Conservation (phyloP, 2,113 vertebrate species). For the Panthera tigris region DNA sequence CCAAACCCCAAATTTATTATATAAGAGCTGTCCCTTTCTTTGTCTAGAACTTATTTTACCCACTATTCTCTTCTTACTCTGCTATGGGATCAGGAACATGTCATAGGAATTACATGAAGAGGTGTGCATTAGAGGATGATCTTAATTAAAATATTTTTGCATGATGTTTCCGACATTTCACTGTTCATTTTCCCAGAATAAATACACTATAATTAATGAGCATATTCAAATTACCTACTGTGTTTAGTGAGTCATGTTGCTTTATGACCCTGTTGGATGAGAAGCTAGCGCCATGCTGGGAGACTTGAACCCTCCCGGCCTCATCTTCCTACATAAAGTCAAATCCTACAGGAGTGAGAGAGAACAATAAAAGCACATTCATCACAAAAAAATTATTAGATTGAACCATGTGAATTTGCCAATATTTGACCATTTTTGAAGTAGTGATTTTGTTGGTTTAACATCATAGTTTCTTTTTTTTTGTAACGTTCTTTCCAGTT, state of each 20-base stretch:
- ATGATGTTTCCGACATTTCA: background rate
- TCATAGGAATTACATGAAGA: slow-evolving; percentile 21
- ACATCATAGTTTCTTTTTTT: background rate
- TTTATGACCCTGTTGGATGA: background rate
- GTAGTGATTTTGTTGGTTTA: background rate
- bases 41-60: background rate
- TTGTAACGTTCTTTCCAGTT: background rate
- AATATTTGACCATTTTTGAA: background rate
- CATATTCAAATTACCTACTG: background rate
- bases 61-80: background rate
- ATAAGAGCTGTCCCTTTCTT: background rate
- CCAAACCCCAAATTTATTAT: background rate
- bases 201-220: background rate
- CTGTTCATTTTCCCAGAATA: background rate
- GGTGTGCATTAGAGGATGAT: background rate
- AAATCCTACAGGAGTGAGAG: background rate
- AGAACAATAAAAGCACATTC: background rate
- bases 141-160: background rate
- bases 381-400: background rate
- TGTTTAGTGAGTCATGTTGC: background rate
- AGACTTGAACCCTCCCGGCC: background rate
- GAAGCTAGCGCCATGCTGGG: background rate
- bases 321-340: background rate
- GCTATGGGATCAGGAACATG: background rate
- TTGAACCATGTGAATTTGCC: background rate